Base-by-base conservation (phyloP, 2,113 vertebrate species). In the Corvus hawaiiensis region DNA sequence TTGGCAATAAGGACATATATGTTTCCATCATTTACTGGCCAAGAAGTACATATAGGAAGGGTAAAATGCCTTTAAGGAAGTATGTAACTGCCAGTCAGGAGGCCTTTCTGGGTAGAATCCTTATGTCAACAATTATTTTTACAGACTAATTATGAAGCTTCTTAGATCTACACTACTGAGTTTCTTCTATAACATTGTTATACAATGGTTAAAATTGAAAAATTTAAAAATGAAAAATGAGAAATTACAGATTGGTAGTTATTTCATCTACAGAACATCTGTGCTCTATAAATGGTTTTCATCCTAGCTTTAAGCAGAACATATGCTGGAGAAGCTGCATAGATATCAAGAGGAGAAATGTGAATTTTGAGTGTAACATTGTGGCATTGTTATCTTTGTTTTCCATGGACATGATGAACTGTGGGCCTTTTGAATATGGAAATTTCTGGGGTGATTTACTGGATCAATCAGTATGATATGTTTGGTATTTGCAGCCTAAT, bases 41-140 rank as follows among this genome's bases (percentile, higher is more conserved):
- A 96, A 93, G 68, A 91, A 90, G 92, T 94, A 96, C 94, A 92
- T 96, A 97, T 90, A 95, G 90, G 62, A 95, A 97, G 88, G 56
- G 56, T 90, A 46, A 96, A 92, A 92, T 84, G 64, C 64, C 71
- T 93, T 71, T 78, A 56, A 94, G 69, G 83, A 95, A 92, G 66
- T 84, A 52, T 46, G 61, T 49, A 72, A 41, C 74, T 96, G 92
- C 88, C 94, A 92, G 14, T 97, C 93, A 66, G 92, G 90, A 96
- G 95, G 81, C 90, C 93, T 85, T 84, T 90, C 83, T 96, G 93
- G 95, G 94, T 89, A 92, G 86, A 89, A 74, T 94, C 69, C 55
- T 90, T 93, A 84, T 28, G 66, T 79, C 66, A 73, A 72, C 4
- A 14, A 77, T 92, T 94, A 72, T 80, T 96, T 97, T 96, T 93